Evolutionary conservation across 2,888 invertebrate species (phyloP).

Genomic region (Drosophila longiperda): DNA sequence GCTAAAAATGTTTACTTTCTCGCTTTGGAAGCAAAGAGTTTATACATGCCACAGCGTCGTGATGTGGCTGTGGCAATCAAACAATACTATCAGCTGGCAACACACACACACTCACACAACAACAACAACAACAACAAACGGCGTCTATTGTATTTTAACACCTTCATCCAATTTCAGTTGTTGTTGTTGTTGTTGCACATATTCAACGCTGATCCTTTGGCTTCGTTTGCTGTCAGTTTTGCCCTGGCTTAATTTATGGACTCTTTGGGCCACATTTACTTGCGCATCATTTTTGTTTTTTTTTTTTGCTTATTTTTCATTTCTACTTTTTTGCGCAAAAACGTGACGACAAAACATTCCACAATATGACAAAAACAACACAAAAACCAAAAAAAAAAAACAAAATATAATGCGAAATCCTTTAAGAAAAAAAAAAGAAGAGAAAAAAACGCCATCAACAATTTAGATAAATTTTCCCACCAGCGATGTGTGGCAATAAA

Average conservation of each 20-base stretch:
- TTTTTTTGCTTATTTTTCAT: background rate
- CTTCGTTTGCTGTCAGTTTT: constrained; percentile 63
- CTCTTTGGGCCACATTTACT: constrained; percentile 80
- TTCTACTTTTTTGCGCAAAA: constrained; percentile 45
- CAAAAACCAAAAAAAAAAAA: constrained; percentile 36
- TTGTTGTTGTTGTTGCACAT: constrained; percentile 51
- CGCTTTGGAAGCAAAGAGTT: constrained; percentile 15
- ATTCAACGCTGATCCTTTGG: constrained; percentile 65
- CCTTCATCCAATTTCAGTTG: constrained; percentile 83
- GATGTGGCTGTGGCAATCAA: constrained; percentile 25
- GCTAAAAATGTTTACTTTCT: constrained; percentile 59
- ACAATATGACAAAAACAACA: constrained; percentile 82
- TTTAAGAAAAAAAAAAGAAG: constrained; percentile 55
- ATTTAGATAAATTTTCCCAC: constrained; percentile 84
- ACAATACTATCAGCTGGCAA: constrained; percentile 42
- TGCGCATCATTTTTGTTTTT: constrained; percentile 52
- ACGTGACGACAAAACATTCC: constrained; percentile 84
- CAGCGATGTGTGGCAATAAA: constrained; percentile 76
- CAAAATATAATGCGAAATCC: constrained; percentile 70
- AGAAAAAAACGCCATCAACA: constrained; percentile 73
- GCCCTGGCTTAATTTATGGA: constrained; percentile 81
- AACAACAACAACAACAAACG: background rate
- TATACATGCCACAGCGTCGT: constrained; percentile 4
- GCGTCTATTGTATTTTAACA: constrained; percentile 81
- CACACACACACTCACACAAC: constrained; percentile 2